Base-by-base conservation (phyloP, 1,140 invertebrate species). In the Brachystomella parvula region DNA sequence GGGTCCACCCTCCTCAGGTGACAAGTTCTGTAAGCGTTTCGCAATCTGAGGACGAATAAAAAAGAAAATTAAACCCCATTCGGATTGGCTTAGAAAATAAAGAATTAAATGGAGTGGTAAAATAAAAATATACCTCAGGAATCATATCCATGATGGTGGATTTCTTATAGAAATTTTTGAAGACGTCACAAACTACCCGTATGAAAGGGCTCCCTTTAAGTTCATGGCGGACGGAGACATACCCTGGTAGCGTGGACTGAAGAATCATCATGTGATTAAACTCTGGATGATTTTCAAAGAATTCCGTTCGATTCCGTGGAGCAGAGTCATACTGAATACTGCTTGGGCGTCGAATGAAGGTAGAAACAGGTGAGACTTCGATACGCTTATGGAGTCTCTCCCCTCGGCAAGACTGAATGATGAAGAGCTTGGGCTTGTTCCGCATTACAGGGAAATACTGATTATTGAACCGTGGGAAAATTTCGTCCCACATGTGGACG, bases 261-360 rank as follows among this genome's bases (percentile, higher is more conserved):
- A 62, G 60, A 29, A 62, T 39, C 32, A 62, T 62, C 60, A 62
- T 62, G 33, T 62, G 60, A 28, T 62, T 62, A 35, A 62, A 62
- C 31, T 62, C 30, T 6, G 60, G 60, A 32, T 62, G 60, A 19
- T 47, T 21, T 44, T 62, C 60, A 47, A 12, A 47, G 3, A 44
- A 19, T 62, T 62, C 33, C 30, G 57, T 15, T 6, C 24, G 30
- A 15, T 3, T 26, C 12, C 60, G 30, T 3, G 24, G n/a, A 15
- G 26, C 60, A 21, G 33, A 62, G 60, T 62, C 60, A 15, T 6
- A 31, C 3, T 32, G 30, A 39, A 62, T 3, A 24, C 33, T 9
- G 24, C 15, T 35, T 9, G 30, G 30, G 49, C 49, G 49, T 19
- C 21, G 49, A 32, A 9, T n/a, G 12, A 44, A 15, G 15, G 9